Conservation (phyloP, 2,888 invertebrate species). For the Cephus sareptanus region DNA sequence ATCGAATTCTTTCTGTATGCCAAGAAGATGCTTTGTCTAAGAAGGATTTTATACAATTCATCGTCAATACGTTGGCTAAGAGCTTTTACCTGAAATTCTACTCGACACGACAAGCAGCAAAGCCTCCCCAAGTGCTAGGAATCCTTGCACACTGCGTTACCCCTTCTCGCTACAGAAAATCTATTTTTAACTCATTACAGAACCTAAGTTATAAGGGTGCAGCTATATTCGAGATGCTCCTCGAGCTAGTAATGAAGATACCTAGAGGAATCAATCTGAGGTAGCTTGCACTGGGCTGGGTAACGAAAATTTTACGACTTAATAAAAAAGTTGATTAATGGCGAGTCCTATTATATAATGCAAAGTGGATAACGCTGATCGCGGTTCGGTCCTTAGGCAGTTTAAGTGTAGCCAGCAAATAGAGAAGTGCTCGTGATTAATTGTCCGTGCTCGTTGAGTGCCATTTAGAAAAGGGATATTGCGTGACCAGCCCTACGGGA, state of each 20-base stretch:
- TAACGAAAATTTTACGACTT: neutral
- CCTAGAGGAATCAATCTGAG: neutral
- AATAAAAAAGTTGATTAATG: neutral
- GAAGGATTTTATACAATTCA: neutral
- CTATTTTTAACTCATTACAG: neutral
- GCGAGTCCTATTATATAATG: neutral
- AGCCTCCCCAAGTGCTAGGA: neutral
- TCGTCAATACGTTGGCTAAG: neutral
- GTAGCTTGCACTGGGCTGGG: neutral
- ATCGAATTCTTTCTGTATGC: neutral
- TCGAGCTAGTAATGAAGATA: neutral
- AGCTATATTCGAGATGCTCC: neutral
- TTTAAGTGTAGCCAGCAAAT: neutral
- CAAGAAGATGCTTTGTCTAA: neutral
- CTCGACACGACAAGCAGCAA: neutral
- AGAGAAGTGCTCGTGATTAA: neutral
- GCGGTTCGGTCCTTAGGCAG: neutral
- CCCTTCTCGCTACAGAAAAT: neutral
- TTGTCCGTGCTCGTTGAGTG: neutral
- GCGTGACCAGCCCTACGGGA: neutral
- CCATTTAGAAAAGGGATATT: neutral
- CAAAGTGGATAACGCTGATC: neutral
- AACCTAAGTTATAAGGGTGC: neutral
- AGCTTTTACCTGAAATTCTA: neutral
- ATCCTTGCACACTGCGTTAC: neutral